phyloP scores from a whole-genome alignment of 2,797 vertebrate genomes.

The Sebastes wilsoni region DNA sequence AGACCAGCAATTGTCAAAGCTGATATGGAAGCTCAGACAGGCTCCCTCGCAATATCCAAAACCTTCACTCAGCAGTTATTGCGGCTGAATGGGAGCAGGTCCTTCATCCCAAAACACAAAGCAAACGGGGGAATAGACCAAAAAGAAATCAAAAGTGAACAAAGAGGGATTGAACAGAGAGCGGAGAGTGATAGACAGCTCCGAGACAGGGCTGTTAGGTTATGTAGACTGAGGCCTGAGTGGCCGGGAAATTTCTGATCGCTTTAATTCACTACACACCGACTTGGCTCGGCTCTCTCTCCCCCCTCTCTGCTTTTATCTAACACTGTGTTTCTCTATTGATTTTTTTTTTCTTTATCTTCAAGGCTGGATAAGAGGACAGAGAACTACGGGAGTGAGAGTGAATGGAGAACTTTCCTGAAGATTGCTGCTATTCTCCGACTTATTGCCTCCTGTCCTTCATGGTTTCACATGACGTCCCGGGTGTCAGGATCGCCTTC shows the following conservation, averaged over 20 bases:
- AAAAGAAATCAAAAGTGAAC: slow-evolving; percentile 73
- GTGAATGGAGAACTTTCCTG: slow-evolving; percentile 89
- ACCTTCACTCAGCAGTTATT: slow-evolving; percentile 71
- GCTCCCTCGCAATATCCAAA: slow-evolving; percentile 58
- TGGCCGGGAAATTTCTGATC: slow-evolving; percentile 92
- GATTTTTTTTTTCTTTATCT: slow-evolving; percentile 95
- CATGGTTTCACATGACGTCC: slow-evolving; percentile 91
- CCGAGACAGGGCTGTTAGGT: slow-evolving; percentile 88
- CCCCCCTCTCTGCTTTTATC: slow-evolving; percentile 86
- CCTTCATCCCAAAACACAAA: slow-evolving; percentile 78
- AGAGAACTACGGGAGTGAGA: slow-evolving; percentile 88
- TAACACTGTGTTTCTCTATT: slow-evolving; percentile 93
- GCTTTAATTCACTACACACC: slow-evolving; percentile 94
- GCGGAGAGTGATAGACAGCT: slow-evolving; percentile 82
- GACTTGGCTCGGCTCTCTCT: slow-evolving; percentile 74
- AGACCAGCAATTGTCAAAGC: slow-evolving; percentile 18
- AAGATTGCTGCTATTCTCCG: slow-evolving; percentile 92
- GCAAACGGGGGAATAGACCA: slow-evolving; percentile 58
- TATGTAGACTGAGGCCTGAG: slow-evolving; percentile 86
- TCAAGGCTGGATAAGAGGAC: slow-evolving; percentile 94
- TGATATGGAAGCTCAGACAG: slow-evolving; percentile 45
- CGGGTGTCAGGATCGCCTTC: slow-evolving; percentile 88
- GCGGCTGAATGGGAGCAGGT: slow-evolving; percentile 60
- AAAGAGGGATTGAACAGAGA: slow-evolving; percentile 63
- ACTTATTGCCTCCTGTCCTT: slow-evolving; percentile 96